Percentiles rank a stretch among this genome's conserved stretches.
phyloP scores from a whole-genome alignment of 2,888 invertebrate species.

The Hyppa rectilinea region DNA sequence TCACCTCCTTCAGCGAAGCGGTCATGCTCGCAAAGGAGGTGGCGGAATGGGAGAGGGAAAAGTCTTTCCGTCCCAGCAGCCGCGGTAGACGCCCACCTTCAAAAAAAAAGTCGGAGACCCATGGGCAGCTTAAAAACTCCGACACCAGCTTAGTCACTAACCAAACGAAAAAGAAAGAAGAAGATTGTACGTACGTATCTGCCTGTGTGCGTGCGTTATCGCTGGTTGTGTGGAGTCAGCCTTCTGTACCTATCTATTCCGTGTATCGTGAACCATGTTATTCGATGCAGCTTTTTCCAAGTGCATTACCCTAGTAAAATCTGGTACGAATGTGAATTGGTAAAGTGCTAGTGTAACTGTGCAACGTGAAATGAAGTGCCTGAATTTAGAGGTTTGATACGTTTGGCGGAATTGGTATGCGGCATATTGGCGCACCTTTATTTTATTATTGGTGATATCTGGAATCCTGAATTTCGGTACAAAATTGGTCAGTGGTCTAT shows the following conservation, averaged over 20 bases:
- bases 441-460: constrained; percentile 24
- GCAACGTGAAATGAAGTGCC: constrained; percentile 36
- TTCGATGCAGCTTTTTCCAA: constrained; percentile 35
- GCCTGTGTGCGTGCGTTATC: neutral
- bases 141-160: no score
- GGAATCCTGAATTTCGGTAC: neutral
- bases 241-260: constrained; percentile 8
- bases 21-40: no score
- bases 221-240: neutral
- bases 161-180: no score
- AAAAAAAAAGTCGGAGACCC: no score
- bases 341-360: constrained; percentile 23
- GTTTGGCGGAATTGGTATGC: constrained; percentile 21
- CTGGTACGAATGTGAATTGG: constrained; percentile 34
- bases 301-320: constrained; percentile 37
- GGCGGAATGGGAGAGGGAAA: no score
- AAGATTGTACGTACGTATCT: neutral
- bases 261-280: constrained; percentile 19
- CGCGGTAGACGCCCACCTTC: no score
- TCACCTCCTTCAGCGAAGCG: no score
- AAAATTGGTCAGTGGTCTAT: neutral
- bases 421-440: constrained; percentile 11
- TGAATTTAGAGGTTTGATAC: constrained; percentile 37
- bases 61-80: no score
- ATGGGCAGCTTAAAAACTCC: no score